Percentiles rank a stretch among this genome's conserved stretches.
Conservation (phyloP, 2,888 invertebrate genomes). For the Balanococcus diminutus region DNA sequence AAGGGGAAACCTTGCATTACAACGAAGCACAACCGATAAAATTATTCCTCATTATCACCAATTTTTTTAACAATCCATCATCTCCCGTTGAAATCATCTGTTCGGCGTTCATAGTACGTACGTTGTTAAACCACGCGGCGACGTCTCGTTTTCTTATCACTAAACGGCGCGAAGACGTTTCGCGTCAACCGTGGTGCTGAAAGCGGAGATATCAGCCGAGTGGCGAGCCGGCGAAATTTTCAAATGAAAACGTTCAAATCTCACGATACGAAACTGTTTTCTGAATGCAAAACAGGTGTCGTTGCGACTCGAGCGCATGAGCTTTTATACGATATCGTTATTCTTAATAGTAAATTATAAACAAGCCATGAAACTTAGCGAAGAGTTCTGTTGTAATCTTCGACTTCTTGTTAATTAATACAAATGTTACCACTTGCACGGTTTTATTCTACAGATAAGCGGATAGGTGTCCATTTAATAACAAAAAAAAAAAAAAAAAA, state of each 20-base stretch:
- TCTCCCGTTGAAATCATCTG: not conserved
- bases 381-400: constrained; percentile 30
- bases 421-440: not conserved
- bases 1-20: not conserved
- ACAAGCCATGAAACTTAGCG: not conserved
- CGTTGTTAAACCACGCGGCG: not conserved
- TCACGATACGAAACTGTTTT: constrained; percentile 36
- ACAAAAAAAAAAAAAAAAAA: not conserved
- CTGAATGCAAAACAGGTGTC: constrained; percentile 28
- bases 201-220: constrained; percentile 12
- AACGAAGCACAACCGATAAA: not conserved
- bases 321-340: constrained; percentile 7
- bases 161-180: not conserved
- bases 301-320: constrained; percentile 8
- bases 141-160: constrained; percentile 29
- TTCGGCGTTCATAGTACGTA: not conserved
- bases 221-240: constrained; percentile 28
- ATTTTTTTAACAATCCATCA: not conserved
- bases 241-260: constrained; percentile 35
- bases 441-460: not conserved
- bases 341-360: constrained; percentile 38
- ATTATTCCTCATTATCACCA: not conserved
- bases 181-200: not conserved
- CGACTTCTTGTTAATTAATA: constrained; percentile 28
- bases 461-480: not conserved